phyloP scores from a whole-genome alignment of 1,140 invertebrate genomes.

The Gryllus bimaculatus region DNA sequence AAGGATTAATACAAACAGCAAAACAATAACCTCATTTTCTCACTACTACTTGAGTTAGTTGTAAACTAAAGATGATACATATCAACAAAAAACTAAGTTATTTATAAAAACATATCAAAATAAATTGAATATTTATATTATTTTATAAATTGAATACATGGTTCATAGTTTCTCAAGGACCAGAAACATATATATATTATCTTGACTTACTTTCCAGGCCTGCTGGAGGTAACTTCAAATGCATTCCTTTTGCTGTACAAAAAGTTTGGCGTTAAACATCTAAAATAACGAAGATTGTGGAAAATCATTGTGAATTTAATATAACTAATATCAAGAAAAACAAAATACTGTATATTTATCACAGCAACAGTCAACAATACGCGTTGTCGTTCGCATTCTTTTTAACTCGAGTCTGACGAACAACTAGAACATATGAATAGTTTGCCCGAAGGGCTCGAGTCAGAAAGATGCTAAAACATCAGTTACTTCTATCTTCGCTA shows the following conservation, averaged over 20 bases:
- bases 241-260: not conserved
- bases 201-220: not conserved
- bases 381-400: not conserved
- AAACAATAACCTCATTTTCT: constrained; percentile 1
- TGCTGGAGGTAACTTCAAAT: not conserved
- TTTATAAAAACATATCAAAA: not conserved
- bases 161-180: too few species aligned
- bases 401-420: constrained; percentile 18
- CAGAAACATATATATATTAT: too few species aligned
- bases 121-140: not conserved
- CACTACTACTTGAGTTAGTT: not conserved
- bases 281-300: not conserved
- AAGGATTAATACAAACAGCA: constrained; percentile 5
- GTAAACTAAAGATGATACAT: not conserved
- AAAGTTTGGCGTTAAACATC: not conserved
- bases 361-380: too few species aligned
- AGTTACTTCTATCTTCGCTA: too few species aligned
- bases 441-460: constrained; percentile 13
- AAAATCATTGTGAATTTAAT: not conserved
- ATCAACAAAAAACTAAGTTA: not conserved
- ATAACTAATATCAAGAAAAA: not conserved
- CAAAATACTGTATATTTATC: not conserved
- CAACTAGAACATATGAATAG: constrained; percentile 6
- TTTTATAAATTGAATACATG: not conserved
- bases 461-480: not conserved